Evolutionary conservation across 1,140 invertebrate species (phyloP).

Genomic region (Drosophila repletoides): DNA sequence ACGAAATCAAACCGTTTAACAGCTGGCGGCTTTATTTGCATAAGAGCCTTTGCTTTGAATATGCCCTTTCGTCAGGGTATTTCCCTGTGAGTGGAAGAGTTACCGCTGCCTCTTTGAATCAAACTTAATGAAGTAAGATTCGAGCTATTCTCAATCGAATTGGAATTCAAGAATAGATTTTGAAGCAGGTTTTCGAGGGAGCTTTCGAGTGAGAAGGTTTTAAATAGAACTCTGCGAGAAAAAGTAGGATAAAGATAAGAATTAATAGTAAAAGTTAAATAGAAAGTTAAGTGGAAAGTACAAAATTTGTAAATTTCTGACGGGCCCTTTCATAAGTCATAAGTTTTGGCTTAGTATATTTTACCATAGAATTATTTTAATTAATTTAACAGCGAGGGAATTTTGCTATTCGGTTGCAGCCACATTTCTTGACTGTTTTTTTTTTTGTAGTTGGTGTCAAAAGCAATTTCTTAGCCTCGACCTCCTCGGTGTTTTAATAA

Average conservation of each 20-base stretch:
- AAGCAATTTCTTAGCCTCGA: conserved; percentile 74
- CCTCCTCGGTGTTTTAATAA: conserved; percentile 73
- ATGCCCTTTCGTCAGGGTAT: not conserved
- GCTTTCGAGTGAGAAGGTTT: too few species aligned
- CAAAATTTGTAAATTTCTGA: too few species aligned
- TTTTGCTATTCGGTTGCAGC: not conserved
- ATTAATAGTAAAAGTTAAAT: too few species aligned
- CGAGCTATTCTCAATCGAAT: too few species aligned
- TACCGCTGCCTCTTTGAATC: not conserved
- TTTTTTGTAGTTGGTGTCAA: conserved; percentile 50
- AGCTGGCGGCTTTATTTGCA: conserved; percentile 11
- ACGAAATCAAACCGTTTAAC: not conserved
- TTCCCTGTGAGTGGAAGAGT: not conserved
- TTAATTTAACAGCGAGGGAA: conserved; percentile 14
- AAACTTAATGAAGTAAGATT: not conserved
- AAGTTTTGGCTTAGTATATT: not conserved
- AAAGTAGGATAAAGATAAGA: too few species aligned
- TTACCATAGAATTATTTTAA: too few species aligned
- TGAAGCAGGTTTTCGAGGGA: too few species aligned
- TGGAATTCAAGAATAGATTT: too few species aligned
- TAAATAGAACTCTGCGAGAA: too few species aligned
- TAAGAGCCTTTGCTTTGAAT: conserved; percentile 2
- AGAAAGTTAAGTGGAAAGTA: too few species aligned
- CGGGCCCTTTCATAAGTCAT: too few species aligned
- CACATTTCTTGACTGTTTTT: conserved; percentile 3